A percentile compares a stretch with the other conserved stretches of the same genome.
Conservation (phyloP, 2,888 invertebrate genomes). For the Eristalis tenax region DNA sequence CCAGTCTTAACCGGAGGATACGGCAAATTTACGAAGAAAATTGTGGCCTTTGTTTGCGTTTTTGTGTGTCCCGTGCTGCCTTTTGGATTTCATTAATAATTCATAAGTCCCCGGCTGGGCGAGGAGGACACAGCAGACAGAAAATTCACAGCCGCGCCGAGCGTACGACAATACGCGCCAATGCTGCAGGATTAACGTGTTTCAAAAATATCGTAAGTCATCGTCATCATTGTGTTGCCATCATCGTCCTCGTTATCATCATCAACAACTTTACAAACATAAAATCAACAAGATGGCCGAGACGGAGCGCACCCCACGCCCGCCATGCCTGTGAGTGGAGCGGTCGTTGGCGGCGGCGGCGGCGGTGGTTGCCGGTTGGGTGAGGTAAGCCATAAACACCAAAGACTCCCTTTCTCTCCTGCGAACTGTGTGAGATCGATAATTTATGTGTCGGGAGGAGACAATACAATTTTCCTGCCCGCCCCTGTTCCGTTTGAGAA, state of each 20-base stretch:
- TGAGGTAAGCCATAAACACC: neutral
- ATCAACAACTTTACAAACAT: slow-evolving; percentile 57
- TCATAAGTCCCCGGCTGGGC: slow-evolving; percentile 48
- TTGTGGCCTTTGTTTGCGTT: slow-evolving; percentile 44
- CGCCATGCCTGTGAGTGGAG: neutral
- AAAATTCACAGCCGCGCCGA: neutral
- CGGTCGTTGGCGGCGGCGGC: neutral
- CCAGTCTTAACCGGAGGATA: slow-evolving; percentile 23
- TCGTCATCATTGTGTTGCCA: slow-evolving; percentile 63
- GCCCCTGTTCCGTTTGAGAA: neutral
- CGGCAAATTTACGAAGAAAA: slow-evolving; percentile 43
- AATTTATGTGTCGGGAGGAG: slow-evolving; percentile 15
- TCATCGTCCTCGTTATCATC: slow-evolving; percentile 63
- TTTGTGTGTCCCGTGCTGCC: slow-evolving; percentile 15
- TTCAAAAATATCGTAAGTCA: slow-evolving; percentile 64
- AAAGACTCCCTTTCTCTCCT: slow-evolving; percentile 13
- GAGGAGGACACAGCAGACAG: neutral
- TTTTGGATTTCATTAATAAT: slow-evolving; percentile 62
- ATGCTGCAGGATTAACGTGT: slow-evolving; percentile 60
- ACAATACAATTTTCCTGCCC: slow-evolving; percentile 55
- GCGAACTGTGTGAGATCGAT: slow-evolving; percentile 44
- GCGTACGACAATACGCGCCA: slow-evolving; percentile 10
- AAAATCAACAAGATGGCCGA: slow-evolving; percentile 32
- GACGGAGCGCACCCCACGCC: neutral
- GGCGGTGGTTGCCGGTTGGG: neutral